These are phyloP conservation scores for Aix galericulata DNA, from an alignment of 2,113 vertebrate genomes.

Conservation along the genomic window DNA sequence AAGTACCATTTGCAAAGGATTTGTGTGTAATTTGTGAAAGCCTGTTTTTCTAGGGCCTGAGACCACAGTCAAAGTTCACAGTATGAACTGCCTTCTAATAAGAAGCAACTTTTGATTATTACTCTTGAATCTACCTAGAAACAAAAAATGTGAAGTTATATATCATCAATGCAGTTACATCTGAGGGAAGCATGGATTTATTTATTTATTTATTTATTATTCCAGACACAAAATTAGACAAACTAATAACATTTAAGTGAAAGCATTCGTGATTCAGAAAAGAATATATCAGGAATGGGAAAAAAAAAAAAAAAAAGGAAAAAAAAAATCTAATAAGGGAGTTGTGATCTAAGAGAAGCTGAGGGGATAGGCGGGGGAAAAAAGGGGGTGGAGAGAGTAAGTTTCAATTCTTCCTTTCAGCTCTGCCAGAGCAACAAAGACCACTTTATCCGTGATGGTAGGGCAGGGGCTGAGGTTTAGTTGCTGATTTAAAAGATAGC, in stretches of 20 bases:
- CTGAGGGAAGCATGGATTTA: not conserved
- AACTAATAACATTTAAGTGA: not conserved
- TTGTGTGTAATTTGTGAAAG: slow-evolving; percentile 5
- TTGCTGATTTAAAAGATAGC: slow-evolving; percentile 19
- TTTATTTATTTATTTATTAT: not conserved
- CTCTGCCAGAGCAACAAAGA: slow-evolving; percentile 29
- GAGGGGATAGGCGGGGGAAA: too few relatives aligned
- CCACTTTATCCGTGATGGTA: not conserved
- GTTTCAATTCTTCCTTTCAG: slow-evolving; percentile 52
- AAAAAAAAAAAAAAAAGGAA: not conserved
- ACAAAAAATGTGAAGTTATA: not conserved
- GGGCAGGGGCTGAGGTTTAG: not conserved
- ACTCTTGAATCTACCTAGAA: not conserved
- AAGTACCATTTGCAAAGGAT: not conserved
- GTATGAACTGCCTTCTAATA: not conserved
- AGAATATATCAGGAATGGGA: not conserved
- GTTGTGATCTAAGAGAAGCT: not conserved
- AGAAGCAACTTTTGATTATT: not conserved
- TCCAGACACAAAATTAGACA: not conserved
- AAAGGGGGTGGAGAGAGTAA: not conserved
- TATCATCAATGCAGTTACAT: not conserved
- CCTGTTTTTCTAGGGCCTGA: not conserved
- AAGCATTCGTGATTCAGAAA: not conserved
- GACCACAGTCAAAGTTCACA: not conserved
- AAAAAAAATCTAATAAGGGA: not conserved